phyloP scores from a whole-genome alignment of 2,797 vertebrate genomes.

The Chiloscyllium punctatum region DNA sequence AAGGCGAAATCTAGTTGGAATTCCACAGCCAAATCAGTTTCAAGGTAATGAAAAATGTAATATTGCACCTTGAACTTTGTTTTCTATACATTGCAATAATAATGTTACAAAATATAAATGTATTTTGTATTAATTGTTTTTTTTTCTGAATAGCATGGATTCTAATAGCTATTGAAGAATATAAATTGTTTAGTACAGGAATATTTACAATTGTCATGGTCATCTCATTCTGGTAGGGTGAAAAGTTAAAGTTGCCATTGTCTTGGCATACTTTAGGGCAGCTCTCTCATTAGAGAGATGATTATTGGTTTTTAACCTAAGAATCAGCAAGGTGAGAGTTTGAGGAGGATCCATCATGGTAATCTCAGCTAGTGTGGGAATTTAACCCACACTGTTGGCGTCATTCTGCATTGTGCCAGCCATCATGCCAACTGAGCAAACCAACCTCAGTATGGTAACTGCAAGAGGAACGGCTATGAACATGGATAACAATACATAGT shows the following conservation, averaged over 20 bases:
- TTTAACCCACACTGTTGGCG: no score
- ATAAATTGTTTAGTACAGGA: not conserved
- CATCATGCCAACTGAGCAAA: no score
- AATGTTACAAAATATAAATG: not conserved
- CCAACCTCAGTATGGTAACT: not conserved
- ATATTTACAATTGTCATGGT: not conserved
- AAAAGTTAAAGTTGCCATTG: no score
- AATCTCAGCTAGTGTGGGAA: no score
- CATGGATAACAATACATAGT: not conserved
- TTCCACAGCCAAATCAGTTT: slow-evolving; percentile 70
- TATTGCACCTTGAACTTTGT: not conserved
- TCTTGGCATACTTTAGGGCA: no score
- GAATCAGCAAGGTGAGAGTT: no score
- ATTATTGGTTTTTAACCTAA: no score
- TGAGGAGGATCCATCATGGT: no score
- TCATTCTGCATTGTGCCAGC: no score
- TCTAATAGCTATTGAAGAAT: not conserved
- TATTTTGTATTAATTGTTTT: not conserved
- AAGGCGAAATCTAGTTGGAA: slow-evolving; percentile 65
- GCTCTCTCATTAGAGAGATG: no score
- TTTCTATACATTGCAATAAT: not conserved
- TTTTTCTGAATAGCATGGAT: not conserved
- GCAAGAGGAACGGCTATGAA: not conserved
- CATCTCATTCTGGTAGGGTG: not conserved
- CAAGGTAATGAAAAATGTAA: slow-evolving; percentile 60